Conservation (phyloP, 2,888 invertebrate species). For the Smittia aterrima region DNA sequence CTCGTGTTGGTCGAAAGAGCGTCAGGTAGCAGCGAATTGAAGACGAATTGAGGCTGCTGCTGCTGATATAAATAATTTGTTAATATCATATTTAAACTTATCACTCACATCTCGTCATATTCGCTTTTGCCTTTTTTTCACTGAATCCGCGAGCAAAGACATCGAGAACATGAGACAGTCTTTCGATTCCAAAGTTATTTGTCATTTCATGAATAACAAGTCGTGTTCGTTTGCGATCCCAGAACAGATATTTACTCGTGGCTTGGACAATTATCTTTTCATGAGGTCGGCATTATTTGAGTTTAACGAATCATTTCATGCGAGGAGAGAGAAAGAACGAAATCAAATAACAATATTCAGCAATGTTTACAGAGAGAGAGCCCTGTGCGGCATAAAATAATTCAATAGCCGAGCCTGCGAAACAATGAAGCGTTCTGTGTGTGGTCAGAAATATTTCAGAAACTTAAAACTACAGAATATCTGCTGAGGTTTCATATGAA, state of each 20-base stretch:
- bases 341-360: conserved; percentile 33
- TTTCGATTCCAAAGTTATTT: conserved; percentile 32
- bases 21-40: background rate
- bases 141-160: background rate
- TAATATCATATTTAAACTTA: conserved; percentile 33
- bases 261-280: conserved; percentile 17
- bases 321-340: conserved; percentile 2
- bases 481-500: conserved; percentile 11
- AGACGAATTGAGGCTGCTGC: background rate
- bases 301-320: conserved; percentile 33
- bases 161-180: conserved; percentile 29
- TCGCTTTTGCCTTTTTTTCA: background rate
- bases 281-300: conserved; percentile 30
- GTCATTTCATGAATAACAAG: conserved; percentile 35
- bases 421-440: conserved; percentile 39
- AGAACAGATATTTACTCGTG: conserved; percentile 8
- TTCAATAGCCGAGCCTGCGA: conserved; percentile 22
- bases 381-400: conserved; percentile 21
- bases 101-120: background rate
- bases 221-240: conserved; percentile 26
- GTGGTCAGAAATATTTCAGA: conserved; percentile 35
- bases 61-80: conserved; percentile 25
- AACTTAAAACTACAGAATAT: conserved; percentile 19
- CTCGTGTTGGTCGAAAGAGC: background rate
- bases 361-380: conserved; percentile 25